Conservation (phyloP, 35 echinoderm and acorn worm species). For the Heliocidaris erythrogramma region DNA sequence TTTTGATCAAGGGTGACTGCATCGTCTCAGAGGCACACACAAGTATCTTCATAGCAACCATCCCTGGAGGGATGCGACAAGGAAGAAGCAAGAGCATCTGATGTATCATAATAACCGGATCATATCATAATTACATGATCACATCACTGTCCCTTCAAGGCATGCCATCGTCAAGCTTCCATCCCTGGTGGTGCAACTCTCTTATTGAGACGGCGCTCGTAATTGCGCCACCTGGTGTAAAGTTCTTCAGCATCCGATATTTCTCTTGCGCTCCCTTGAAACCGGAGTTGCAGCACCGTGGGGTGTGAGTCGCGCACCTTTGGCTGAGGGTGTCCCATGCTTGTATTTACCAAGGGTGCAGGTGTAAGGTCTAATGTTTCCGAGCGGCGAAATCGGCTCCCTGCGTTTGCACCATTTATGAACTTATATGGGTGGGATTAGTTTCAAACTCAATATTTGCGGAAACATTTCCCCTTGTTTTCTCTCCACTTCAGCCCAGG, state of each 20-base stretch:
- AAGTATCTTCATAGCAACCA: background rate
- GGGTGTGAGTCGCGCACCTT: constrained; percentile 3
- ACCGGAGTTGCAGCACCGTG: background rate
- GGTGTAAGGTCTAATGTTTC: background rate
- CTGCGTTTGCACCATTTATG: constrained; percentile 20
- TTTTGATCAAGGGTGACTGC: background rate
- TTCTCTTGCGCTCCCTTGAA: constrained; percentile 19
- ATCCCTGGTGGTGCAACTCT: background rate
- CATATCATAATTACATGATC: constrained; percentile 43
- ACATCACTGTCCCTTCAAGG: constrained; percentile 22
- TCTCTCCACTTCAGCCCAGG: background rate
- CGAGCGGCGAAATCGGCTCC: background rate
- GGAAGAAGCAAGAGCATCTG: background rate
- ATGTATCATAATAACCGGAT: constrained; percentile 21
- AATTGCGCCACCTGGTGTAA: constrained; percentile 22
- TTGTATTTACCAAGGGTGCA: background rate
- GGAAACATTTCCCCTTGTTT: constrained; percentile 33
- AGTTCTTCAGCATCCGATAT: constrained; percentile 15
- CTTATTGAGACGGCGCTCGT: background rate
- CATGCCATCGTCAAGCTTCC: background rate
- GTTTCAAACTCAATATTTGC: constrained; percentile 30
- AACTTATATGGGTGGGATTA: constrained; percentile 3
- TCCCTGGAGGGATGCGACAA: background rate
- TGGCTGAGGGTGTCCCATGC: background rate
- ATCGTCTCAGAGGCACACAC: background rate